Conservation (phyloP, 2,888 invertebrate genomes). For the Argyresthia goedartella region DNA sequence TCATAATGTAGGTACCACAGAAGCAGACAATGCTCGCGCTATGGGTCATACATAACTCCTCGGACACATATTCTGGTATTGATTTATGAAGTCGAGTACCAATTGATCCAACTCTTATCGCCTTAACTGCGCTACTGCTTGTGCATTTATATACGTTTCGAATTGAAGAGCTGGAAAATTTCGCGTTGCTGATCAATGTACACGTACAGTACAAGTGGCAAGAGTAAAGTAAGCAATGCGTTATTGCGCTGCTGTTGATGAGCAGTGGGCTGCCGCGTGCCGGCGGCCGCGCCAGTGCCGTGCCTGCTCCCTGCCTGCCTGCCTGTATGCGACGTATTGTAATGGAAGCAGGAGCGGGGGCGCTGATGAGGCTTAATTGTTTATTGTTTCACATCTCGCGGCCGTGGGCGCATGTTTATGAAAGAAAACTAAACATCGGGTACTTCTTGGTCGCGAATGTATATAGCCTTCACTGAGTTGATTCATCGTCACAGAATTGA, state of each 20-base stretch:
- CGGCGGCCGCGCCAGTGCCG: slow-evolving; percentile 30
- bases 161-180: no score
- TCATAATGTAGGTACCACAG: no score
- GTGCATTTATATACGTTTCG: no score
- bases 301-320: slow-evolving; percentile 17
- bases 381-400: slow-evolving; percentile 34
- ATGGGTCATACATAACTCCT: no score
- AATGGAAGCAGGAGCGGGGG: no score
- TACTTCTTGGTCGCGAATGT: background rate
- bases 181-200: background rate
- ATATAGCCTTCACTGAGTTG: background rate
- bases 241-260: no score
- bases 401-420: slow-evolving; percentile 24
- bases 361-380: slow-evolving; percentile 40
- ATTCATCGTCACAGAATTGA: slow-evolving; percentile 4
- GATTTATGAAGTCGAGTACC: background rate
- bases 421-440: slow-evolving; percentile 23
- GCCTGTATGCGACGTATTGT: no score
- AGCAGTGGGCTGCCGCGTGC: no score
- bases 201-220: background rate
- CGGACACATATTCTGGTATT: background rate
- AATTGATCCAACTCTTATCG: background rate
- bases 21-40: no score
- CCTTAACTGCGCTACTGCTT: background rate
- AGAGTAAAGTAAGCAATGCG: no score